These are phyloP conservation scores for Caranx melampygus DNA, from an alignment of 2,113 vertebrate genomes.

Conservation along the genomic window DNA sequence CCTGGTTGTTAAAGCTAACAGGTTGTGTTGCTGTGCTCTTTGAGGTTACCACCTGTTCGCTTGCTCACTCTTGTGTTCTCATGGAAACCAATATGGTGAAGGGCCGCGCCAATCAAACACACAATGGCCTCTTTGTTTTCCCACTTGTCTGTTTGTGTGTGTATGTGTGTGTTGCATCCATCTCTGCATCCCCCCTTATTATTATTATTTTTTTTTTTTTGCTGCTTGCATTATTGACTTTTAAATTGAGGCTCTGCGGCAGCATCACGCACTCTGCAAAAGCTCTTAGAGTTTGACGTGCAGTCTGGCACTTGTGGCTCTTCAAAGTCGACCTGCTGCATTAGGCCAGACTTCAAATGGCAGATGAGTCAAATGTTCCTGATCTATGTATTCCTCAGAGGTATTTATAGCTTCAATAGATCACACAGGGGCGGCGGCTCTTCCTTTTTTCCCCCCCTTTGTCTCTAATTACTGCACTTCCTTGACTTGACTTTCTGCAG, in stretches of 20 bases:
- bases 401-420: slow-evolving; percentile 60
- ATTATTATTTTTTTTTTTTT: slow-evolving; percentile 11
- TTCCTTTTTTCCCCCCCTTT: not conserved
- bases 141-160: not conserved
- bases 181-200: not conserved
- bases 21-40: slow-evolving; percentile 47
- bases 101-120: slow-evolving; percentile 38
- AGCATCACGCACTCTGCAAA: not conserved
- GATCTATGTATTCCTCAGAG: slow-evolving; percentile 45
- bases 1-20: slow-evolving; percentile 41
- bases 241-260: not conserved
- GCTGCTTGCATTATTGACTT: slow-evolving; percentile 15
- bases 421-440: not conserved
- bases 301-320: slow-evolving; percentile 21
- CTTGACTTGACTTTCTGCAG: not conserved
- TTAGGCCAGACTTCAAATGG: slow-evolving; percentile 42
- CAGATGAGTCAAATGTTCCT: slow-evolving; percentile 66
- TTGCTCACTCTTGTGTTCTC: slow-evolving; percentile 60
- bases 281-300: slow-evolving; percentile 38
- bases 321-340: slow-evolving; percentile 37
- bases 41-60: slow-evolving; percentile 66
- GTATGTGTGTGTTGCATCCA: not conserved
- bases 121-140: slow-evolving; percentile 70
- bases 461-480: not conserved
- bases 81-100: slow-evolving; percentile 71